Base-by-base conservation (phyloP, 2,888 invertebrate genomes). In the Diogma glabrata region DNA sequence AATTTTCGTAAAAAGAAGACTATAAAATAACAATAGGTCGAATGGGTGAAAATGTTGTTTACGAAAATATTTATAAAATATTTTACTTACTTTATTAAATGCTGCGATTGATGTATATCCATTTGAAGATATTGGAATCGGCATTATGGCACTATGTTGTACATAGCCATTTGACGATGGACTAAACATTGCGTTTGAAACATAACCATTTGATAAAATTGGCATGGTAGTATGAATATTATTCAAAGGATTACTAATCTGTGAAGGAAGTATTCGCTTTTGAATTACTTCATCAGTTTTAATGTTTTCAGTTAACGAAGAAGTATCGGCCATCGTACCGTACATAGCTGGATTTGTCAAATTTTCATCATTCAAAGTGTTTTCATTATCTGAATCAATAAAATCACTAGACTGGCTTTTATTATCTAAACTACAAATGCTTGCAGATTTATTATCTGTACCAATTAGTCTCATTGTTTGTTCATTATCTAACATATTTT, bases 91-190 rank as follows among this genome's bases (percentile, higher is more conserved):
- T n/a, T n/a, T n/a, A n/a, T n/a, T 43, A 12, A 43, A 14, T n/a
- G 43, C 43, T 12, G 43, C 43, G 8, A 43, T 43, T 23, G 43
- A 43, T 22, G 43, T 43, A 9, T 43, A 43, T 5, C 43, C 43
- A 43, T 43, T 43, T 8, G 43, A 43, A 1, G 43, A 12, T 3
- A 43, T 23, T 23, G 43, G 43, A 20, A 43, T 43, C 20, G 20
- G 20, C 12, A 45, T 28, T 8, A 51, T 22, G 12, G 49, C 45
- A 16, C 33, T 49, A 20, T 52, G 52, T 22, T 49, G 24, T 2
- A 50, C 52, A 46, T 52, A 52, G 8, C 52, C 52, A 28, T 52
- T 52, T 6, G 43, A 5, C 8, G 51, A 30, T 43, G 51, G 38
- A 19, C 24, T 17, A 8, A 52, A 4, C 6, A 43, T 24, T 22